phyloP scores from a whole-genome alignment of 2,113 vertebrate genomes.

The Cyprinodon variegatus region DNA sequence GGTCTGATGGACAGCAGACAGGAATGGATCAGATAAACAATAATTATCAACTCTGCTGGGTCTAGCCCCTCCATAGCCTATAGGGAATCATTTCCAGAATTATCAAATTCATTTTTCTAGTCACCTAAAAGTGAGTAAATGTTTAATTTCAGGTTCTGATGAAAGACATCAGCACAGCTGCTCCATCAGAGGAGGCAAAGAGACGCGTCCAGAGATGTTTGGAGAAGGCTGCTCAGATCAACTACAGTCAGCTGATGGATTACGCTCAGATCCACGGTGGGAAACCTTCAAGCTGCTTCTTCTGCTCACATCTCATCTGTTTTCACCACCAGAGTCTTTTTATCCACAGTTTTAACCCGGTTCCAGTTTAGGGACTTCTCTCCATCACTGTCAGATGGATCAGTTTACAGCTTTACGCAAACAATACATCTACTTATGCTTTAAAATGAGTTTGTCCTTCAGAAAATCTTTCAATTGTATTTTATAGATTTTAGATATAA shows the following conservation, averaged over 20 bases:
- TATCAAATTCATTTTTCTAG: background rate
- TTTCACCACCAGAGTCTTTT: background rate
- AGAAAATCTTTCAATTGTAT: background rate
- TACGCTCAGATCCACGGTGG: constrained; percentile 95
- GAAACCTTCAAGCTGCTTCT: background rate
- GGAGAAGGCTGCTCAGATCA: constrained; percentile 93
- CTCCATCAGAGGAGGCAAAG: constrained; percentile 94
- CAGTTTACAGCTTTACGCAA: too few relatives aligned
- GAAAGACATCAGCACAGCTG: constrained; percentile 95
- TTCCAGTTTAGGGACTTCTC: background rate
- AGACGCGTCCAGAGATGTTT: constrained; percentile 92
- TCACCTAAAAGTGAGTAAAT: background rate
- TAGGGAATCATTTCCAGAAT: too few relatives aligned
- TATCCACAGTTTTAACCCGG: background rate
- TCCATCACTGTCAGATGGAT: too few relatives aligned
- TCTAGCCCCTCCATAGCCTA: too few relatives aligned
- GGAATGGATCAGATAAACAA: too few relatives aligned
- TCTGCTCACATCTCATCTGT: background rate
- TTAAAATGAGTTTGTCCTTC: too few relatives aligned
- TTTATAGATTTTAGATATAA: background rate
- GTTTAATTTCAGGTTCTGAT: constrained; percentile 86
- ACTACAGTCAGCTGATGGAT: constrained; percentile 94
- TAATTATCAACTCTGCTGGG: too few relatives aligned
- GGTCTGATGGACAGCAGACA: too few relatives aligned
- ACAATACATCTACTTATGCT: too few relatives aligned